Percentiles rank a stretch among this genome's conserved stretches.
Evolutionary conservation across 2,113 vertebrate genomes (phyloP).

Genomic region (Lutjanus erythropterus): DNA sequence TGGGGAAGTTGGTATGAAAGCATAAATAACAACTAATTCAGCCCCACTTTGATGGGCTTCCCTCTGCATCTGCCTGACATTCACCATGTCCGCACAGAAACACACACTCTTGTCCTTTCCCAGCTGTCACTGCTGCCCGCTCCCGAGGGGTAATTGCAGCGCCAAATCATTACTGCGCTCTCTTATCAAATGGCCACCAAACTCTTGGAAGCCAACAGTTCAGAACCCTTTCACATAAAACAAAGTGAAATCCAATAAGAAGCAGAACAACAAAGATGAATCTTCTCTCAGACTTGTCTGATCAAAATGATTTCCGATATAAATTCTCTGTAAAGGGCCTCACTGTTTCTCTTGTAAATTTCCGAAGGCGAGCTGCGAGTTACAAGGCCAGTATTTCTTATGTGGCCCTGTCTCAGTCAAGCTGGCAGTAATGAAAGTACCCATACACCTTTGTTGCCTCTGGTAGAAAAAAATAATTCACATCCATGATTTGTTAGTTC

Average conservation of each 20-base stretch:
- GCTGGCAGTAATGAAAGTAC: conserved; percentile 32
- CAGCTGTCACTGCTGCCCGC: conserved; percentile 45
- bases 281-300: conserved; percentile 43
- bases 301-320: conserved; percentile 57
- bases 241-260: conserved; percentile 63
- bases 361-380: conserved; percentile 30
- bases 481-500: conserved; percentile 13
- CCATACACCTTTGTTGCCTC: conserved; percentile 12
- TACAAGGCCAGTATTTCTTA: conserved; percentile 45
- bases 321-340: conserved; percentile 38
- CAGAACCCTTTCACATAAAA: conserved; percentile 62
- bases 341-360: conserved; percentile 49
- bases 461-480: conserved; percentile 6
- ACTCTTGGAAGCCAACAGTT: conserved; percentile 49
- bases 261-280: conserved; percentile 57
- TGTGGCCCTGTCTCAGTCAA: conserved; percentile 8
- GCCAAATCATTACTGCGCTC: conserved; percentile 51
- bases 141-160: conserved; percentile 27
- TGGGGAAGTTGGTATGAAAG: conserved; percentile 12
- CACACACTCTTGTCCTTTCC: conserved; percentile 45
- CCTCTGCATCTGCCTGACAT: conserved; percentile 58
- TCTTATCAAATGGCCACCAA: conserved; percentile 51
- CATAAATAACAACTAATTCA: conserved; percentile 48
- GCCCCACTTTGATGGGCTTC: conserved; percentile 49
- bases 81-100: conserved; percentile 30